Base-by-base conservation (phyloP, 2,113 vertebrate genomes). In the Echinops telfairi region DNA sequence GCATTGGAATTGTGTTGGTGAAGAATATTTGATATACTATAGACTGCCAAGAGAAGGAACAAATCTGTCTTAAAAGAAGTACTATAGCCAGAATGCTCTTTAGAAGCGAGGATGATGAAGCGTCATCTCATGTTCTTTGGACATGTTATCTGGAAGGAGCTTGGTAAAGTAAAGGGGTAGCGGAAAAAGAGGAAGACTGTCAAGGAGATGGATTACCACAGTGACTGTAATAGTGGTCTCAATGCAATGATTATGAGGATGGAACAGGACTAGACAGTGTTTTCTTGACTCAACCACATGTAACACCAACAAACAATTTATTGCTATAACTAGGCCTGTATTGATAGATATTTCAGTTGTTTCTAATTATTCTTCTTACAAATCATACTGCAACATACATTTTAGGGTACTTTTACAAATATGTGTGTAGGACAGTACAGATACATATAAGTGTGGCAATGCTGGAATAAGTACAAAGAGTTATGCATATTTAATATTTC, bases 401-500 rank as follows among this genome's bases (percentile, higher is more conserved):
- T 95, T 89, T 84, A 94, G 36, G 19, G 73, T 78, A 90, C 53
- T 94, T 85, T 94, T 66, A 79, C 3, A 83, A 71, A 82, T 43
- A 80, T 91, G 89, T 92, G 31, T 83, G 89, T 83, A 84, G 57
- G 29, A 81, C 88, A 76, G 43, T 47, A 47, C 10, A 47, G 43
- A 47, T 47, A 10, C 43, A 47, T 47, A 47, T 47, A 86, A 83
- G 89, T 83, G 38, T 80, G 17, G 79, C 38, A 92, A 93, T 90
- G 27, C 38, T 90, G 15, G 53, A 5, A 47, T 47, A 5, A 47
- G 43, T 22, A 71, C 33, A 57, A 78, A 43, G 57, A 81, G n/a
- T 90, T n/a, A 17, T 75, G 25, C 1, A 75, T 19, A 85, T 43
- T 90, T 86, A 93, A 23, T 76, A 86, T 94, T 96, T 93, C 95